Conservation (phyloP, 2,113 vertebrate species). For the Lutjanus erythropterus region DNA sequence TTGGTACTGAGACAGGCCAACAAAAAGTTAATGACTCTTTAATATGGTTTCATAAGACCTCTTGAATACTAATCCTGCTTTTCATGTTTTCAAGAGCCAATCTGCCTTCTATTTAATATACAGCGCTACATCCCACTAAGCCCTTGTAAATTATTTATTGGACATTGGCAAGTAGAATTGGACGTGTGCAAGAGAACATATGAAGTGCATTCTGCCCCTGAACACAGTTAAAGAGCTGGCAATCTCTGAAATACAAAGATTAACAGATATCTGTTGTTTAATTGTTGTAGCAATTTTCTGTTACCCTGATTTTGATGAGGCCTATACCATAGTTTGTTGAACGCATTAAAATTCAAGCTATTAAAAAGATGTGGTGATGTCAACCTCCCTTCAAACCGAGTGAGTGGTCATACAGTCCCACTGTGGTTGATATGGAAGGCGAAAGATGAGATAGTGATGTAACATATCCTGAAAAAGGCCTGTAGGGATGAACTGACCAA, state of each 20-base stretch:
- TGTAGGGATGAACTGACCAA: too few relatives aligned
- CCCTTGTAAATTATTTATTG: slow-evolving; percentile 68
- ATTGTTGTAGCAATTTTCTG: not conserved
- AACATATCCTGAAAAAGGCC: too few relatives aligned
- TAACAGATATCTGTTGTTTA: not conserved
- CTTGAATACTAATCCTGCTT: slow-evolving; percentile 50
- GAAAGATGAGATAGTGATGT: not conserved
- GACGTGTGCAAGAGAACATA: not conserved
- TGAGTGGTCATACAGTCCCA: not conserved
- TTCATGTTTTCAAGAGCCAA: slow-evolving; percentile 40
- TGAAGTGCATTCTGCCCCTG: not conserved
- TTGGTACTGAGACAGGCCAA: not conserved
- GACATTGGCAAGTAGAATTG: slow-evolving; percentile 18
- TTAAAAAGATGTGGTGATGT: not conserved
- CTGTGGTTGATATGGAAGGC: not conserved
- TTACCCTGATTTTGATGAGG: not conserved
- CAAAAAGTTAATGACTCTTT: slow-evolving; percentile 38
- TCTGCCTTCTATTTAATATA: slow-evolving; percentile 53
- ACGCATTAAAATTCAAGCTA: not conserved
- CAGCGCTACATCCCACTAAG: slow-evolving; percentile 21
- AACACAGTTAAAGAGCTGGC: not conserved
- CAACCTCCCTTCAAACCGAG: not conserved
- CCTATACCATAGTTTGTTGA: too few relatives aligned
- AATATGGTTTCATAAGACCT: slow-evolving; percentile 47
- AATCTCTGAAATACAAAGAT: not conserved